Evolutionary conservation across 1,140 invertebrate genomes (phyloP), one percentile per base, ranked within the genome.

Genomic region (Ditylenchus dipsaci): DNA sequence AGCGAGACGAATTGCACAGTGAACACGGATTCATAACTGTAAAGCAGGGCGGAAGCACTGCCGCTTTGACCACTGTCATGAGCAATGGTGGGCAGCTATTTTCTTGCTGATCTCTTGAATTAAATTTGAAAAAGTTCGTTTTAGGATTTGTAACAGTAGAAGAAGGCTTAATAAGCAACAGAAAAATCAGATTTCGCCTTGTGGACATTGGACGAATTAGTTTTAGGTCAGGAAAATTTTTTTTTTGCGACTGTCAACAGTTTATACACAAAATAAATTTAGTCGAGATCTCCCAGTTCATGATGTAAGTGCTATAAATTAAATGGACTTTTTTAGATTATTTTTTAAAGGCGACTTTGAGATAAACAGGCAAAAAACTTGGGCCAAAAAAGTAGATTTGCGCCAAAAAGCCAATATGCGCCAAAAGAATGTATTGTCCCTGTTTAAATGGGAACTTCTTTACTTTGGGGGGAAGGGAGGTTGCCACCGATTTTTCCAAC

Each of bases 21-120:
- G 77, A 78, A 61, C 66, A 74, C 23, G 77, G 77, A 21, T 78
- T 72, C 61, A 72, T 78, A 59, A 76, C 77, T 7, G 75, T 78
- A 13, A 69, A 74, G 38, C 65, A 67, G 58, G 73, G 71, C 33
- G 73, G 69, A 0, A 53, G 3, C 23, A 66, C 74, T 42, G 77
- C 77, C 29, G 75, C 75, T 9, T 33, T 78, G 61, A 78, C 76
- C 13, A 78, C 77, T 21, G 77, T 65, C 3, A 78, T 78, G 77
- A 77, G 66, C 45, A 78, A 78, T 61, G 76, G 76, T 13, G 33
- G 33, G 33, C 33, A 38, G 11, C 33, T 11, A 5, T 38, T 38
- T 38, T 38, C n/a, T n/a, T n/a, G n/a, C n/a, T 38, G 33, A 5
- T 11, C 11, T 38, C 11, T 38, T n/a, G n/a, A n/a, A n/a, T n/a